These are phyloP conservation scores for Lucilia sericata DNA, from an alignment of 1,140 invertebrate species.

Conservation along the genomic window DNA sequence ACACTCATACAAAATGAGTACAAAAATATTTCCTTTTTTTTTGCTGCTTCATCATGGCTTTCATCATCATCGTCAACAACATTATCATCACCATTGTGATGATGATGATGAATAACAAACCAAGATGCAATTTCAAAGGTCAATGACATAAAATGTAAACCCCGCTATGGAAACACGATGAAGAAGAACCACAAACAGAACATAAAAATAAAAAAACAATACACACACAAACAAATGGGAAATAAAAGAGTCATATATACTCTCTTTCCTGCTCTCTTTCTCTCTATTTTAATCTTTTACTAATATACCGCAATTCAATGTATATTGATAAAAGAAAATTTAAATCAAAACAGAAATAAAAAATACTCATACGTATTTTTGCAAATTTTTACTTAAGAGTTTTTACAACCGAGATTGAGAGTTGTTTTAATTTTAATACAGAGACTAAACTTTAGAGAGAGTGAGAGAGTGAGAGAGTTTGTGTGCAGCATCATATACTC, in stretches of 20 bases:
- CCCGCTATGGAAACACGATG: not conserved
- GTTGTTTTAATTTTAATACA: not conserved
- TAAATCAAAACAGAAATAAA: no score
- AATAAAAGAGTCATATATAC: not conserved
- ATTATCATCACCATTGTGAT: slow-evolving; percentile 14
- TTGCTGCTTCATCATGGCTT: not conserved
- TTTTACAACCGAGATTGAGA: no score
- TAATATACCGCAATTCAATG: not conserved
- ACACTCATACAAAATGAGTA: not conserved
- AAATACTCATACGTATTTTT: no score
- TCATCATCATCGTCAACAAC: not conserved
- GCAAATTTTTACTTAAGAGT: not conserved
- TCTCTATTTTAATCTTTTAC: not conserved
- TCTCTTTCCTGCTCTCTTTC: not conserved
- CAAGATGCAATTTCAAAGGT: slow-evolving; percentile 42
- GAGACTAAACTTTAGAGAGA: not conserved
- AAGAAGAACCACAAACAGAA: not conserved
- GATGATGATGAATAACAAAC: not conserved
- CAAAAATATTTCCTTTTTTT: not conserved
- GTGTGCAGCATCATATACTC: not conserved
- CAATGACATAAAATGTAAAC: slow-evolving; percentile 38
- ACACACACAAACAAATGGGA: not conserved
- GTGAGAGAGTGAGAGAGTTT: not conserved
- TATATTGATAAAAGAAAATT: not conserved
- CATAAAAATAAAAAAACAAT: not conserved